These are phyloP conservation scores for Drosophila serrata DNA, from an alignment of 1,140 invertebrate species.

Conservation along the genomic window DNA sequence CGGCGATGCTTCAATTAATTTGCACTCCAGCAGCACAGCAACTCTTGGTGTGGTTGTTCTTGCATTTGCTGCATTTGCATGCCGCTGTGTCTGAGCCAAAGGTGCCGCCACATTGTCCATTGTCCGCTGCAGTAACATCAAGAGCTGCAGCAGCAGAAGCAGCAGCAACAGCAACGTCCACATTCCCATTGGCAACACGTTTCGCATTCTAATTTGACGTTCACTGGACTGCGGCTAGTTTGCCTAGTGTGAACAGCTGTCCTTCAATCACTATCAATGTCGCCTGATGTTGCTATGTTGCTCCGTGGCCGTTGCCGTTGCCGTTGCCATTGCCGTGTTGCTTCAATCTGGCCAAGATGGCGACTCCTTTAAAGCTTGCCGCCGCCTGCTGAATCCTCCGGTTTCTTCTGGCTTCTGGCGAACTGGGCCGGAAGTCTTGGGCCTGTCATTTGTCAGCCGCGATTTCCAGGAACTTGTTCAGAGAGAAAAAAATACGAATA, in stretches of 20 bases:
- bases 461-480: constrained; percentile 63
- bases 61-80: constrained; percentile 66
- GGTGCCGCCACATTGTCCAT: constrained; percentile 79
- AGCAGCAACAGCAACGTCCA: constrained; percentile 10
- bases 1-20: constrained; percentile 82
- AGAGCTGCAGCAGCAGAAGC: constrained; percentile 6
- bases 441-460: constrained; percentile 75
- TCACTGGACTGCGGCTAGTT: constrained; percentile 51
- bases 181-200: constrained; percentile 79
- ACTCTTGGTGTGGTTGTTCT: not conserved
- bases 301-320: constrained; percentile 13
- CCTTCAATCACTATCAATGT: constrained; percentile 82
- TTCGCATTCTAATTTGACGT: constrained; percentile 85
- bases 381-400: constrained; percentile 45
- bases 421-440: constrained; percentile 78
- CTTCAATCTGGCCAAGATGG: constrained; percentile 80
- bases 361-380: constrained; percentile 66
- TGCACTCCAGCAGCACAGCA: constrained; percentile 66
- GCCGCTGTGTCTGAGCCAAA: constrained; percentile 63
- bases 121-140: constrained; percentile 49
- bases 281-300: constrained; percentile 45
- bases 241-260: constrained; percentile 80
- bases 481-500: constrained; percentile 11
- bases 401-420: constrained; percentile 53
- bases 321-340: constrained; percentile 37